A percentile compares a stretch with the other conserved stretches of the same genome.
Conservation (phyloP, 2,888 invertebrate genomes). For the Chesias legatella region DNA sequence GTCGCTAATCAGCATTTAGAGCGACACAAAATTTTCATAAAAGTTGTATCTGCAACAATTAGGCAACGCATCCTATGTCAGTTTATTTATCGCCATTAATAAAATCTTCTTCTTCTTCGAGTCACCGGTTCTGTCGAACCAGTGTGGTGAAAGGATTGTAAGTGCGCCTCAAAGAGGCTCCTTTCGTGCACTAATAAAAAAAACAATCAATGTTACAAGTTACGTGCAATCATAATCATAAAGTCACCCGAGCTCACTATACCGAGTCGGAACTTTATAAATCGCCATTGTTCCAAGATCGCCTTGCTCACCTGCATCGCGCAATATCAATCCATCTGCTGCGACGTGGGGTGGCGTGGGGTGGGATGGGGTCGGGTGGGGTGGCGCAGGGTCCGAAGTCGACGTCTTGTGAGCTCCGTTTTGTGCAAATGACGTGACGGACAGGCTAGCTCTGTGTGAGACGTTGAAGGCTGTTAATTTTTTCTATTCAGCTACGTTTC, state of each 20-base stretch:
- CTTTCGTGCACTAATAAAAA: no score
- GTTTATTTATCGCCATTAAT: no score
- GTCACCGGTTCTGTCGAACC: no score
- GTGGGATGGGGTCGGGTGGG: conserved; percentile 25
- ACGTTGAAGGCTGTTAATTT: background rate
- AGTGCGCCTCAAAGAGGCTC: no score
- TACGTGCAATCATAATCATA: no score
- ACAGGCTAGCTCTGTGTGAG: conserved; percentile 23
- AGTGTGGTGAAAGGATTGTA: no score
- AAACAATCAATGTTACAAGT: no score
- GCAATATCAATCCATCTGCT: conserved; percentile 75
- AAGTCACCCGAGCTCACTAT: background rate
- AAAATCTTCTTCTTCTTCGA: no score
- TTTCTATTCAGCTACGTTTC: conserved; percentile 1
- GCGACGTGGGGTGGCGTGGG: conserved; percentile 36
- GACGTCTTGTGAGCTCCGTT: conserved; percentile 71
- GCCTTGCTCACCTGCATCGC: conserved; percentile 68
- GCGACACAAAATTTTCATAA: no score
- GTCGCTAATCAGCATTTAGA: no score
- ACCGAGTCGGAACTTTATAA: conserved; percentile 31
- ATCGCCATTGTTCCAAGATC: conserved; percentile 67
- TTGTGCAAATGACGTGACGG: conserved; percentile 70
- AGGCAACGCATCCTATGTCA: no score
- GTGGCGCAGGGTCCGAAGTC: conserved; percentile 42
- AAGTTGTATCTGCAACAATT: no score